Percentiles rank a stretch among this genome's conserved stretches.
These are phyloP conservation scores for Camponotus pennsylvanicus DNA, from an alignment of 1,140 invertebrate species.

Conservation along the genomic window DNA sequence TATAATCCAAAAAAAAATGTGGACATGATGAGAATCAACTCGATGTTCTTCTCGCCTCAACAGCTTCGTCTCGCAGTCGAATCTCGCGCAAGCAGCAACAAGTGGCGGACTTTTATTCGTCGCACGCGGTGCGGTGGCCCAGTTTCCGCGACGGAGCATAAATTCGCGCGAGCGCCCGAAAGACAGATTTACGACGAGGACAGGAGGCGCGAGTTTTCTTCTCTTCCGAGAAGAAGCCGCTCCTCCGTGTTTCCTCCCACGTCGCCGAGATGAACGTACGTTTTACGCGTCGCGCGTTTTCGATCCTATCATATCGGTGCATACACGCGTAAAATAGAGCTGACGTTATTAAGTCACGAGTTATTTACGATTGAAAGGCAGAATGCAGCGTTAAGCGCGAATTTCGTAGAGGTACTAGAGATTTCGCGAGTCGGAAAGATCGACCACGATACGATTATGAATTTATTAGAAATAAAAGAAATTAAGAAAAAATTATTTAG, in stretches of 20 bases:
- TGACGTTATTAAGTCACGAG: conserved; percentile 13
- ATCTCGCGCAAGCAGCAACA: conserved; percentile 61
- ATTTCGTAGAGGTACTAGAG: not conserved
- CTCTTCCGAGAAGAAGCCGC: conserved; percentile 49
- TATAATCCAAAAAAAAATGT: not conserved
- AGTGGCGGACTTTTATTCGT: conserved; percentile 71
- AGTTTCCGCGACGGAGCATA: conserved; percentile 66
- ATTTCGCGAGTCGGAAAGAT: not conserved
- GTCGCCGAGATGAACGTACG: not conserved
- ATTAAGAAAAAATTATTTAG: not conserved
- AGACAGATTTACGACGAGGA: conserved; percentile 60
- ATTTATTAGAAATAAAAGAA: not conserved
- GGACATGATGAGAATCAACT: not conserved
- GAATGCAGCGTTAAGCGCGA: conserved; percentile 12
- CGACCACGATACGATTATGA: not conserved
- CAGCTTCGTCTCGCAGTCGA: conserved; percentile 14
- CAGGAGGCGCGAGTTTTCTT: conserved; percentile 32
- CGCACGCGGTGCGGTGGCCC: conserved; percentile 60
- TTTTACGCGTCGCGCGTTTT: not conserved
- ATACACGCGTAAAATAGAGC: not conserved
- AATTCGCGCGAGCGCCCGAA: conserved; percentile 58
- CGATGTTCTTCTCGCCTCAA: no score
- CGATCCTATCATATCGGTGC: conserved; percentile 3
- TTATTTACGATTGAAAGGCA: not conserved
- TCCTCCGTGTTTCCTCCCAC: not conserved